Evolutionary conservation across 2,888 invertebrate genomes (phyloP).

Genomic region (Salpingus planirostris): DNA sequence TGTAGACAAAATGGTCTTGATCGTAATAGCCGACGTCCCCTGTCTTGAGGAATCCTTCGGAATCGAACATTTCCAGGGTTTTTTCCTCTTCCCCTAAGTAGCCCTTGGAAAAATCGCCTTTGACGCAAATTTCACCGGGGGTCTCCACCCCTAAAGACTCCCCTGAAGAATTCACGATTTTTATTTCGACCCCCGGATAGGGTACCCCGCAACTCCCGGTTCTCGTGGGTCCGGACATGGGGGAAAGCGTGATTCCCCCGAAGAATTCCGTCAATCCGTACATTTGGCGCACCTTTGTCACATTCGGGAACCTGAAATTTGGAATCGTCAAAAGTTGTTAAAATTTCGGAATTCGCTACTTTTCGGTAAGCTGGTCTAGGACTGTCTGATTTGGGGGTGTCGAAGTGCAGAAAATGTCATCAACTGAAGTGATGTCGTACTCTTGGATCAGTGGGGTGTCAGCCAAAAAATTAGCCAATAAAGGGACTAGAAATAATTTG

Average conservation of each 20-base stretch:
- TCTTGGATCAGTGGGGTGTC: constrained; percentile 70
- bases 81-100: constrained; percentile 38
- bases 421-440: constrained; percentile 63
- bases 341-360: too few species aligned
- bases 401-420: constrained; percentile 63
- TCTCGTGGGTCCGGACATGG: constrained; percentile 27
- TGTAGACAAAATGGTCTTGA: constrained; percentile 39
- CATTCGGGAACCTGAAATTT: constrained; percentile 41
- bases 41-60: constrained; percentile 42
- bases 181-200: neutral
- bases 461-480: constrained; percentile 70
- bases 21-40: constrained; percentile 46
- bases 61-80: constrained; percentile 37
- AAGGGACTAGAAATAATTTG: constrained; percentile 66
- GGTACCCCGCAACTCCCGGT: constrained; percentile 58
- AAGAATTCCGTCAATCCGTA: constrained; percentile 73
- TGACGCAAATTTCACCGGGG: constrained; percentile 46
- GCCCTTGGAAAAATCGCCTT: constrained; percentile 35
- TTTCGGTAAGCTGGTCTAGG: too few species aligned
- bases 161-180: constrained; percentile 40
- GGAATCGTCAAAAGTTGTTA: too few species aligned
- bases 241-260: constrained; percentile 41
- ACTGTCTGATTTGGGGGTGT: constrained; percentile 56
- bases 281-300: constrained; percentile 55
- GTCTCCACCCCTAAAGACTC: constrained; percentile 41